Evolutionary conservation across 2,888 invertebrate species (phyloP).

Genomic region (Steinernema scapterisci): DNA sequence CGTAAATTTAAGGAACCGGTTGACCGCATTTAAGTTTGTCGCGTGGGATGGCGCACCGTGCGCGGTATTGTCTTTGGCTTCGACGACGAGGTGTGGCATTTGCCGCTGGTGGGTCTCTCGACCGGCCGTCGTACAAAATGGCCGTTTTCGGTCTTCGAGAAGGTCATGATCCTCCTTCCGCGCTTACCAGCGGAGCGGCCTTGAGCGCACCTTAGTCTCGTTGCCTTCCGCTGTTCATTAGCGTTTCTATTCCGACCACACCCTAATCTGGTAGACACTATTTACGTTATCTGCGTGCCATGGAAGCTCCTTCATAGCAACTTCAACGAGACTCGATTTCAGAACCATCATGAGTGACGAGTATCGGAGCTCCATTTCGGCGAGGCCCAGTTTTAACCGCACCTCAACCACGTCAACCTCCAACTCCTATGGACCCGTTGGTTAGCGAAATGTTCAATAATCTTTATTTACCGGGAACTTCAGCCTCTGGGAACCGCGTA

Average conservation of each 20-base stretch:
- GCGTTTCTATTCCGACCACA: conserved; percentile 21
- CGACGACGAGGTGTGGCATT: conserved; percentile 7
- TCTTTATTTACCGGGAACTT: background rate
- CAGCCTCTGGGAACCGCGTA: conserved; percentile 49
- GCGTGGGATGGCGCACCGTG: background rate
- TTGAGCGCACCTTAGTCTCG: background rate
- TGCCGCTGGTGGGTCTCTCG: background rate
- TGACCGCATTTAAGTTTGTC: conserved; percentile 30
- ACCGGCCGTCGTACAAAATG: background rate
- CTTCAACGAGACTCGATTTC: background rate
- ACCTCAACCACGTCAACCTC: conserved; percentile 35
- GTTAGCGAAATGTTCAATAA: background rate
- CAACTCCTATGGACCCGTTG: conserved; percentile 22
- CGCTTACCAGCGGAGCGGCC: background rate
- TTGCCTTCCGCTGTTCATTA: conserved; percentile 18
- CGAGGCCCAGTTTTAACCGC: conserved; percentile 51
- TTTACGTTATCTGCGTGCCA: too few species aligned
- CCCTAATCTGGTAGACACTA: background rate
- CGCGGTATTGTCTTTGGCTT: conserved; percentile 11
- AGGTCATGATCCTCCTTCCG: background rate
- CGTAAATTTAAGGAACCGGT: conserved; percentile 22
- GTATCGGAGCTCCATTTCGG: conserved; percentile 52
- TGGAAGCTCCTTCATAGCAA: too few species aligned
- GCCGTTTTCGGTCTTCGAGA: background rate
- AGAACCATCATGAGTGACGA: conserved; percentile 35